These are phyloP conservation scores for Melipona bicolor DNA, from an alignment of 2,888 invertebrate genomes.

Conservation along the genomic window DNA sequence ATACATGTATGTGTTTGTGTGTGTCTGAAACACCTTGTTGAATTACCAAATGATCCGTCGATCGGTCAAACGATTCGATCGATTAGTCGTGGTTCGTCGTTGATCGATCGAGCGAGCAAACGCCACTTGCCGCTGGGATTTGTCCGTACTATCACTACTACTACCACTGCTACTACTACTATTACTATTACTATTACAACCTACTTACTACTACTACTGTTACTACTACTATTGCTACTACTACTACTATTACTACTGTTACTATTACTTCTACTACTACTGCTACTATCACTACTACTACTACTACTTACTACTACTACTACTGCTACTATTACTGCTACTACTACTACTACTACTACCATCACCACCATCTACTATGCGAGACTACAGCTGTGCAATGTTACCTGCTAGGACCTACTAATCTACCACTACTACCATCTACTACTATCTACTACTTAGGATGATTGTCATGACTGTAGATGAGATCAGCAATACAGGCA, in stretches of 20 bases:
- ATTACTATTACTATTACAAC: constrained; percentile 27
- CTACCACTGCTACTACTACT: constrained; percentile 52
- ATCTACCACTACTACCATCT: constrained; percentile 78
- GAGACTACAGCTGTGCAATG: constrained; percentile 79
- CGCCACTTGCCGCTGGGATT: constrained; percentile 73
- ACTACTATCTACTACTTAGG: constrained; percentile 82
- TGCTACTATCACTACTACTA: constrained; percentile 43
- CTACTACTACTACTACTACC: constrained; percentile 70
- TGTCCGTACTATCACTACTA: constrained; percentile 62
- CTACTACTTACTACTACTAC: background rate
- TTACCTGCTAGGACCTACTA: constrained; percentile 80
- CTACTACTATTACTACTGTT: constrained; percentile 64
- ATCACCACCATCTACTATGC: constrained; percentile 65
- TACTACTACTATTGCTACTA: constrained; percentile 64
- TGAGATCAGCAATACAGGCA: constrained; percentile 82
- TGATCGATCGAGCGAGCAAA: constrained; percentile 74
- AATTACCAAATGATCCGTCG: constrained; percentile 50
- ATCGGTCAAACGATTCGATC: constrained; percentile 52
- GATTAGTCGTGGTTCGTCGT: constrained; percentile 43
- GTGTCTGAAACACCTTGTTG: constrained; percentile 54
- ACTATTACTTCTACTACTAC: constrained; percentile 66
- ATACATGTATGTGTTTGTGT: constrained; percentile 68
- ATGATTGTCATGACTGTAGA: constrained; percentile 84
- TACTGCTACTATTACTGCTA: constrained; percentile 65
- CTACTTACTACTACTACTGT: constrained; percentile 51